Evolutionary conservation across 1,140 invertebrate genomes (phyloP), one percentile per base, ranked within the genome.

Genomic region (Condylostylus longicornis): DNA sequence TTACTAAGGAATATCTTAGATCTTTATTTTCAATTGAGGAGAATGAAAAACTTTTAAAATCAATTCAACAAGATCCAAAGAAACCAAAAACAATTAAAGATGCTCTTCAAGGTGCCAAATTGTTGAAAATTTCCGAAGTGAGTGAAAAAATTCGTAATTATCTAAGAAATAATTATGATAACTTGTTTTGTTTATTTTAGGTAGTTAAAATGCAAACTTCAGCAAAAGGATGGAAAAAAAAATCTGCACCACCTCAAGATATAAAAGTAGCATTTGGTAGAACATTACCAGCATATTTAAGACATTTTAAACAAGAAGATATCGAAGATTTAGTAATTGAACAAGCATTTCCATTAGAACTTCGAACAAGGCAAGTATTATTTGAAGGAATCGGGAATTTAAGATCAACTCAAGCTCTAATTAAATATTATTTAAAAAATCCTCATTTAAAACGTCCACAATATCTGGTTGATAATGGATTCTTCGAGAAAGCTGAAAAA

Each of bases 311-410:
- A 8, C 23, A 17, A n/a, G 12, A 12, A 4, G 35, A 37, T 29
- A 13, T 14, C 12, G 22, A 37, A 12, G 17, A 8, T 8, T 17
- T 13, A 31, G n/a, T n/a, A n/a, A 17, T 17, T 6, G 18, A 31
- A n/a, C 12, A 10, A 13, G 10, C 9, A 21, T 38, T 15, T 32
- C 37, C 37, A 14, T 4, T 6, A 22, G 28, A 31, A 10, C 12
- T 38, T 5, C 12, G 15, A 17, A 22, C 28, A 22, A n/a, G n/a
- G 18, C 7, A 32, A 31, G 22, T 22, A 13, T 14, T 38, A 9
- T 38, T 38, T 14, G 15, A 38, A 8, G 14, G 7, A 32, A 38
- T 38, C n/a, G 10, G 15, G 10, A 28, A 38, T 25, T 27, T 38
- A 5, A 12, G 28, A 5, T 38, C 37, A 9, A 38, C 37, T 3